Conservation (phyloP, 2,113 vertebrate genomes). For the Actenoides lindsayi region DNA sequence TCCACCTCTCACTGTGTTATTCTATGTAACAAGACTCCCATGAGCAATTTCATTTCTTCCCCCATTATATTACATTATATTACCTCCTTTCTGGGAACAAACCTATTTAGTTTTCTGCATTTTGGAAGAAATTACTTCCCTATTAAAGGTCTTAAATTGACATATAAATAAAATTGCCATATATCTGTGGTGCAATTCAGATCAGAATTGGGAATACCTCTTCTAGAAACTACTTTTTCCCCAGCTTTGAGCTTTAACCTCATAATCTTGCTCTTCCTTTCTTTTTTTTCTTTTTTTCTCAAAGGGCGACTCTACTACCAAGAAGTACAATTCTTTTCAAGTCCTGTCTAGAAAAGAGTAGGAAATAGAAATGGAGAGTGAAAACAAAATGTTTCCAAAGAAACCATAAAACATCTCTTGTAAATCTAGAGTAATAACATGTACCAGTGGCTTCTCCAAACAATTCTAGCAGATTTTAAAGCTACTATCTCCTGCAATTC, state of each 20-base stretch:
- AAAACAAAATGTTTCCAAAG: neutral
- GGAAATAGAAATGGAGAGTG: neutral
- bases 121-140: neutral
- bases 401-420: neutral
- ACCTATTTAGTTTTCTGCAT: neutral
- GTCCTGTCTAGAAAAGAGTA: neutral
- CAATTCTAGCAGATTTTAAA: neutral
- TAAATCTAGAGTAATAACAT: neutral
- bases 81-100: neutral
- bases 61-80: neutral
- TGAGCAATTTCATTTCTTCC: neutral
- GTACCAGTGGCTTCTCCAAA: neutral
- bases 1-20: neutral
- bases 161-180: neutral
- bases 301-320: neutral
- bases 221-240: neutral
- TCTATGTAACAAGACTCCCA: neutral
- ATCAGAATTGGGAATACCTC: neutral
- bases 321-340: slow-evolving; percentile 3
- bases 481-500: neutral
- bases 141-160: neutral
- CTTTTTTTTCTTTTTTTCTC: neutral
- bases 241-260: neutral
- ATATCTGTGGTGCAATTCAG: neutral
- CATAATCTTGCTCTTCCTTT: neutral